A percentile compares a stretch with the other conserved stretches of the same genome.
These are phyloP conservation scores for Sebastes nivosus DNA, from an alignment of 2,797 vertebrate species.

Conservation along the genomic window DNA sequence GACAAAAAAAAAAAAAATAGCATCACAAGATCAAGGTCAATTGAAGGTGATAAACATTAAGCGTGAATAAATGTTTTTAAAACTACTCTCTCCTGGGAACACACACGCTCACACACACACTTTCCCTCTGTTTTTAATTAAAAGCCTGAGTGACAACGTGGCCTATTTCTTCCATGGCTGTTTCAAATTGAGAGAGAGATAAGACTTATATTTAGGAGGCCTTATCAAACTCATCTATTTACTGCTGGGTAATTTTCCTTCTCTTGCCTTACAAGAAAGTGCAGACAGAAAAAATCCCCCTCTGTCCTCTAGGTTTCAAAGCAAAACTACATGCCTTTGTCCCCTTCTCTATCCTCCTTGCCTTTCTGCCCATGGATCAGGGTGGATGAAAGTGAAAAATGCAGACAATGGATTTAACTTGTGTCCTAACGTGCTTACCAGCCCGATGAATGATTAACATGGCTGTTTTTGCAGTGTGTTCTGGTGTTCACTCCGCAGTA, in stretches of 20 bases:
- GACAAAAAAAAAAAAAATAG: neutral
- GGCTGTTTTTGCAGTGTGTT: slow-evolving; percentile 38
- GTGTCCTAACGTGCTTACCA: slow-evolving; percentile 38
- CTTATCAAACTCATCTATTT: slow-evolving; percentile 80
- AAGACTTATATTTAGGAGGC: slow-evolving; percentile 78
- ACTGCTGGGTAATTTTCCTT: slow-evolving; percentile 74
- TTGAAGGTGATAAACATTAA: slow-evolving; percentile 62
- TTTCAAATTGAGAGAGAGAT: slow-evolving; percentile 76
- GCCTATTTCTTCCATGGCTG: slow-evolving; percentile 75
- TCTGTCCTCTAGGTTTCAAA: slow-evolving; percentile 63
- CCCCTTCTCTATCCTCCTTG: slow-evolving; percentile 8
- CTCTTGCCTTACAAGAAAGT: slow-evolving; percentile 59
- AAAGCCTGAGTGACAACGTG: slow-evolving; percentile 77
- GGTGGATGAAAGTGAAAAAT: slow-evolving; percentile 44
- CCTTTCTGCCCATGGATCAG: slow-evolving; percentile 25
- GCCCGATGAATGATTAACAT: slow-evolving; percentile 52
- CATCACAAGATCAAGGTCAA: slow-evolving; percentile 52
- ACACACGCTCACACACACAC: neutral
- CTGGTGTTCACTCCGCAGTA: slow-evolving; percentile 26
- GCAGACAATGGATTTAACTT: slow-evolving; percentile 58
- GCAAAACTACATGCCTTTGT: slow-evolving; percentile 37
- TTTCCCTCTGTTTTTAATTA: slow-evolving; percentile 77
- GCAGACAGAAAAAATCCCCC: slow-evolving; percentile 57
- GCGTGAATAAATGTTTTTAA: slow-evolving; percentile 58
- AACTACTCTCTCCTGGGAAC: slow-evolving; percentile 50